Evolutionary conservation across 2,888 invertebrate genomes (phyloP).

Genomic region (Aphidius colemani): DNA sequence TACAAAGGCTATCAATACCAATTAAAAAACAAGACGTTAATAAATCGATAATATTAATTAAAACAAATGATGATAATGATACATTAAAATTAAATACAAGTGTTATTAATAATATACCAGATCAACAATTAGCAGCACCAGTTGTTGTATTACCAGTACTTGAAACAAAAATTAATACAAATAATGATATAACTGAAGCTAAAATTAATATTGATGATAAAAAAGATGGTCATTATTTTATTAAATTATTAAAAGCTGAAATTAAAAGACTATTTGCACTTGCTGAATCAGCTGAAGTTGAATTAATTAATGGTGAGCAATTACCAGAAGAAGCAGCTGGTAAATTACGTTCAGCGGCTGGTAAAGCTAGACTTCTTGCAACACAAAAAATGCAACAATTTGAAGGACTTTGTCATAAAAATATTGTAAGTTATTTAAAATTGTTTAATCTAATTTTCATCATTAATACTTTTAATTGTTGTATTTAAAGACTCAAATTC

Average conservation of each 20-base stretch:
- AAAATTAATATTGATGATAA: slow-evolving; percentile 43
- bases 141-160: slow-evolving; percentile 59
- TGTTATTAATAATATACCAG: slow-evolving; percentile 50
- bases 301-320: slow-evolving; percentile 63
- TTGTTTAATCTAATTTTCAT: neutral
- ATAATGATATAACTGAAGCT: slow-evolving; percentile 38
- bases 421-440: slow-evolving; percentile 64
- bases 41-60: slow-evolving; percentile 29
- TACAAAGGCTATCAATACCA: slow-evolving; percentile 43
- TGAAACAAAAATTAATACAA: slow-evolving; percentile 48
- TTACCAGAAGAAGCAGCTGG: slow-evolving; percentile 82
- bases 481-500: slow-evolving; percentile 64
- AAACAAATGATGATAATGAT: slow-evolving; percentile 28
- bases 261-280: slow-evolving; percentile 71
- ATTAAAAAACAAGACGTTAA: slow-evolving; percentile 36
- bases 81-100: slow-evolving; percentile 44
- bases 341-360: slow-evolving; percentile 82
- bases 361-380: slow-evolving; percentile 87
- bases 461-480: slow-evolving; percentile 8
- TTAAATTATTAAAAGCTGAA: slow-evolving; percentile 75
- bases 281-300: slow-evolving; percentile 72
- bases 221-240: slow-evolving; percentile 79
- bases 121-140: slow-evolving; percentile 60
- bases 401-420: slow-evolving; percentile 74
- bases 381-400: slow-evolving; percentile 96